These are phyloP conservation scores for Aphodius sticticus DNA, from an alignment of 2,888 invertebrate species.

Conservation along the genomic window DNA sequence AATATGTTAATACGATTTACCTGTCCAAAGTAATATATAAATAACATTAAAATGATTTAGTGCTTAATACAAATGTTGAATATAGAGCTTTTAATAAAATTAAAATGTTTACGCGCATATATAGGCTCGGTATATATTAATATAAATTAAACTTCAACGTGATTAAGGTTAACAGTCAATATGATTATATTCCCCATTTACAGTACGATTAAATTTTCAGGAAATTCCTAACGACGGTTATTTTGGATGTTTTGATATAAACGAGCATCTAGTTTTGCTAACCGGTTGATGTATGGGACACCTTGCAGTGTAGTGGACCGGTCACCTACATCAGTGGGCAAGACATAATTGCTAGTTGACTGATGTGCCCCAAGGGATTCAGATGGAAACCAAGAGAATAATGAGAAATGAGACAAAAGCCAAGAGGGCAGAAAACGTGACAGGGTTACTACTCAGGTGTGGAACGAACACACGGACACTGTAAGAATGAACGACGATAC, in stretches of 20 bases:
- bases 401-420: constrained; percentile 52
- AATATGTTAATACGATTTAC: too few species aligned
- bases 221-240: background rate
- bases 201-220: background rate
- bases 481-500: constrained; percentile 10
- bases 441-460: constrained; percentile 35
- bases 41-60: too few species aligned
- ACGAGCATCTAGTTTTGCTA: background rate
- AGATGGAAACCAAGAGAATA: constrained; percentile 49
- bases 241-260: background rate
- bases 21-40: too few species aligned
- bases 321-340: constrained; percentile 29
- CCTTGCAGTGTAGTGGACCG: background rate
- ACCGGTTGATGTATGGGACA: background rate
- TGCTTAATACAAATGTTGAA: too few species aligned
- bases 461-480: background rate
- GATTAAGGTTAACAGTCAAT: too few species aligned
- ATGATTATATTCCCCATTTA: too few species aligned
- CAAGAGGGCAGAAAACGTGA: constrained; percentile 47
- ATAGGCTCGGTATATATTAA: too few species aligned
- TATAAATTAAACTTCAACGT: too few species aligned
- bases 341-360: constrained; percentile 47
- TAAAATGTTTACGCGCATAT: too few species aligned
- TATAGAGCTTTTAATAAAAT: too few species aligned
- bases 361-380: constrained; percentile 49